Base-by-base conservation (phyloP, 1,140 invertebrate species). In the Sitobion miscanthi region DNA sequence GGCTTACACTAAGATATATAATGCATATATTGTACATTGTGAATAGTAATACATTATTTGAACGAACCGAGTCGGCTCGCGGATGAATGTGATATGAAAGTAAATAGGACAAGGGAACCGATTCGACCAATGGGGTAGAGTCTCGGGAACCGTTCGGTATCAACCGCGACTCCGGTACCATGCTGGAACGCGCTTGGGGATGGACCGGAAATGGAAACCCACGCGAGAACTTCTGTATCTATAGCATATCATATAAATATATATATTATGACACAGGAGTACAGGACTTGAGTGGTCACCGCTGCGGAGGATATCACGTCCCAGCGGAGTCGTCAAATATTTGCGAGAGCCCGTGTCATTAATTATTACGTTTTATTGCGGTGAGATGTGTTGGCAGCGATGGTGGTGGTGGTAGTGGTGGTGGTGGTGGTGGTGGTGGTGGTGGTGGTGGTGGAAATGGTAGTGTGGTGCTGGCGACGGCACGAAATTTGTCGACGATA, bases 401-500 rank as follows among this genome's bases (percentile, higher is more conserved):
- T 62, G 11, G 57, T 14, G 3, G 57, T 30, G 30, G 9, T 30
- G 49, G 49, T 52, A 14, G 8, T n/a, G 52, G 25, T n/a, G 52
- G 52, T 52, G 52, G 2, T 69, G 30, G 8, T n/a, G 21, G 52
- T 9, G 57, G 8, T n/a, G 21, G 52, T 30, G 3, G 57, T 4
- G 3, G 57, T 14, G 30, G 25, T 52, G 49, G 8, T n/a, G 52
- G 25, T n/a, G 52, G 52, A 21, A 20, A 0, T 69, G 30, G 8
- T n/a, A 9, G 52, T 9, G 57, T 69, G 30, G 62, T 5, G 30
- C 30, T n/a, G 30, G 30, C 14, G 42, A 42, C 89, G 89, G 52
- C 47, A 62, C 42, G 42, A 47, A 91, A 91, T 91, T 91, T 77
- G 90, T 77, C 90, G 57, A 77, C 90, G 90, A 77, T 91, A 91